Base-by-base conservation (phyloP, 2,797 vertebrate genomes). In the Geotrypetes seraphini region DNA sequence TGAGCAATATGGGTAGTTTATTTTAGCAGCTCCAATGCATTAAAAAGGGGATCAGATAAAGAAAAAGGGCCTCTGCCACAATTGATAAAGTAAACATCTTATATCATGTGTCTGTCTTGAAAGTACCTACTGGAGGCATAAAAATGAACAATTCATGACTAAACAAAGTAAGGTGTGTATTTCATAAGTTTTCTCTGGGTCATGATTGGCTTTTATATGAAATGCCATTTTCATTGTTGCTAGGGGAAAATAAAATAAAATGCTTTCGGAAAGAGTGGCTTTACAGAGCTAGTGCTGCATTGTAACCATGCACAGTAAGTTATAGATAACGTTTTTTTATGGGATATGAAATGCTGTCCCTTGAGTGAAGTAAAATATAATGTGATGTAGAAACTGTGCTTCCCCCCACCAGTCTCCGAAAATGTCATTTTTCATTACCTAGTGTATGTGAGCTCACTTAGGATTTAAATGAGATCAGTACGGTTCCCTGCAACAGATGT, bases 121-220 rank as follows among this genome's bases (percentile, higher is more conserved):
- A 66, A 60, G 45, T 43, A 43, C 43, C 54, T 57, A 76, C 55
- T 73, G 69, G 76, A 69, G 65, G 58, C 63, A 60, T 23, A 57
- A 63, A 79, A 66, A 61, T 46, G 53, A 75, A 74, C 63, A 76
- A 80, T 75, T 63, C 35, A 34, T 69, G 62, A 50, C 63, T 69
- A 71, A 75, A 73, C 70, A 73, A 55, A 65, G 60, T 72, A 68
- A 66, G 53, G 39, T 39, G 19, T 38, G 41, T 19, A 35, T 39
- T 57, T 73, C 60, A 67, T 47, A 62, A 74, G 62, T 71, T 78
- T 74, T 68, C 43, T 60, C 42, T 47, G 43, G 40, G 45, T 70
- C 50, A 31, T 53, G 50, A 66, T 33, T 36, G 36, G 46, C 42
- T 62, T 51, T 66, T 51, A 53, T 63, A 64, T 63, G 59, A 64